Base-by-base conservation (phyloP, 2,797 vertebrate genomes). In the Rhabdomys pumilio region DNA sequence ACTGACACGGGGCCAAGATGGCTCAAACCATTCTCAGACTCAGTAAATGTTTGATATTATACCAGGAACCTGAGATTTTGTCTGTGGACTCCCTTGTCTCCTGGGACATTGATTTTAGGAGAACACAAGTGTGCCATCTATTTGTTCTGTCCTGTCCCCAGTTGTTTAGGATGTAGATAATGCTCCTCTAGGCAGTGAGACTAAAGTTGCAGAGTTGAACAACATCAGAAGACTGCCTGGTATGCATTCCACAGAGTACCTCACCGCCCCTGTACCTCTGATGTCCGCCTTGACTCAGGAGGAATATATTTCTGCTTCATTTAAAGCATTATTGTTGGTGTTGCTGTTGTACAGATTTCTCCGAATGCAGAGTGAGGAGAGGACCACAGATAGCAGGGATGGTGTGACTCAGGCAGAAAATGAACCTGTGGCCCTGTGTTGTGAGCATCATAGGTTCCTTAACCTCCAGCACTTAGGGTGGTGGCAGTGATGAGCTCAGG, bases 261-360 rank as follows among this genome's bases (percentile, higher is more conserved):
- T 34, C 3, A 8, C 5, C 59, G 34, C 12, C 47, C 29, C 24
- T 17, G 12, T 6, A 75, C 82, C 20, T 50, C 47, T 59, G 82
- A 59, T 34, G 22, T 1, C 17, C 9, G 59, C 14, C 57, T 65
- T 87, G 38, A 41, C 26, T 47, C 26, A 26, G 57, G 3, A 76
- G 31, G 47, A 91, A 81, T 34, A 50, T 8, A 41, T 50, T 76
- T 87, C 75, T 69, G 3, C 69, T 73, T 65, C 65, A 61, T 69
- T 88, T 53, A 69, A 88, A 80, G 24, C 29, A 55, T 94, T 61
- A 55, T 63, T 83, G 24, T 50, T 96, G 50, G 59, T 76, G 57
- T 61, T 93, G 22, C 86, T 26, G 26, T n/a, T 50, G 20, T 15
- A 50, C 26, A 4, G 41, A 29, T 84, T 89, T 77, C 61, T 79